phyloP scores from a whole-genome alignment of 53 echinoderm and acorn worm species.

The Crossaster papposus region DNA sequence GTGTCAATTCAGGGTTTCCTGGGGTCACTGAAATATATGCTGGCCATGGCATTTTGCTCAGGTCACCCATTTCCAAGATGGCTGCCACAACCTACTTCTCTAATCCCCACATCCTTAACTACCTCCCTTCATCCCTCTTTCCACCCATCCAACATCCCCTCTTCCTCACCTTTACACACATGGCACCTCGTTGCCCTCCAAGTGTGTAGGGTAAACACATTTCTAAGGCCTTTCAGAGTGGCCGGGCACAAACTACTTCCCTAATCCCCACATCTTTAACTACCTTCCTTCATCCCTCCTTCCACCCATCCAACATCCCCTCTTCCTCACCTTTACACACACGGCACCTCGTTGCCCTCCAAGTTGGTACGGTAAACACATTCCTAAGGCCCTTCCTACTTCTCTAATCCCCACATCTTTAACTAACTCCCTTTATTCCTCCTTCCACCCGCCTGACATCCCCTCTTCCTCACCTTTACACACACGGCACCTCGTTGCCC shows the following conservation, averaged over 20 bases:
- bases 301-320: background rate
- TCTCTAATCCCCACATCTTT: background rate
- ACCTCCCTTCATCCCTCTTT: background rate
- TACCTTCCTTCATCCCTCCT: background rate
- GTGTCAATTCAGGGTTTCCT: no score
- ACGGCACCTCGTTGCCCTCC: conserved; percentile 81
- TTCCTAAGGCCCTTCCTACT: conserved; percentile 36
- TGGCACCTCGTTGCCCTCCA: background rate
- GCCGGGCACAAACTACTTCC: conserved; percentile 79
- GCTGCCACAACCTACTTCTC: conserved; percentile 74
- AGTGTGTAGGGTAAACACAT: conserved; percentile 59
- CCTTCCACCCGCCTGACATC: background rate
- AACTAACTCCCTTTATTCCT: background rate
- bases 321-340: conserved; percentile 62
- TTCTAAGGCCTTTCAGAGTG: conserved; percentile 57
- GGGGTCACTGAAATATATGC: no score
- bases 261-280: background rate
- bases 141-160: background rate
- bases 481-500: conserved; percentile 88
- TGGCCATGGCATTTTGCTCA: no score
- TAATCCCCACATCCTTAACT: background rate
- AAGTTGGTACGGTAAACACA: conserved; percentile 71
- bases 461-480: conserved; percentile 41
- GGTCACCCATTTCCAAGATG: no score
- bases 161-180: background rate